Conservation (phyloP, 2,113 vertebrate genomes). For the Microcebus lehilahytsara region DNA sequence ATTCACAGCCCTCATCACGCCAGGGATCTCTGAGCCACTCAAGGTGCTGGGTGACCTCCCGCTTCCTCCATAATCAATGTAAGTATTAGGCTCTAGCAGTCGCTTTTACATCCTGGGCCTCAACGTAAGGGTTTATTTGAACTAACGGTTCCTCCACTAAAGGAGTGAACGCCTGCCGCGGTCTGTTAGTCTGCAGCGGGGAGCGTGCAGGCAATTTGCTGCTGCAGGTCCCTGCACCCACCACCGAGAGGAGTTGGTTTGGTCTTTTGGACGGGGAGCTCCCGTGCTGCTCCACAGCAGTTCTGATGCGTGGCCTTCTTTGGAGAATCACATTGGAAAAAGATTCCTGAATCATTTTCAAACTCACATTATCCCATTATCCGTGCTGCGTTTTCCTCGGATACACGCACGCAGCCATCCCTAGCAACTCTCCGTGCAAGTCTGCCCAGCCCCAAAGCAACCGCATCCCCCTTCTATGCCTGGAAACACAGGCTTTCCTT, state of each 20-base stretch:
- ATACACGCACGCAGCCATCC: rapidly evolving
- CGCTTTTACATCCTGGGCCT: neutral
- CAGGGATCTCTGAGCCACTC: neutral
- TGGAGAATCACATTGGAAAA: neutral
- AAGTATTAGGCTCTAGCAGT: neutral
- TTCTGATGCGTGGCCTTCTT: neutral
- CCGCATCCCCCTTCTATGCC: rapidly evolving
- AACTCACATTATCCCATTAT: rapidly evolving
- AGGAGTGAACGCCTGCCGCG: neutral
- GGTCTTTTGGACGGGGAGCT: rapidly evolving
- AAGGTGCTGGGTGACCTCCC: rapidly evolving
- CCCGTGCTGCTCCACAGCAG: rapidly evolving
- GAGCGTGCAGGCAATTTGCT: rapidly evolving
- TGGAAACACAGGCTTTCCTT: neutral
- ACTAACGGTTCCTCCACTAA: rapidly evolving
- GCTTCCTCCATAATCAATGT: neutral
- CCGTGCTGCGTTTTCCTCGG: neutral
- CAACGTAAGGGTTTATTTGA: neutral
- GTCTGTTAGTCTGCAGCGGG: neutral
- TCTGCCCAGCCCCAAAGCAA: neutral
- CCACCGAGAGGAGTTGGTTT: rapidly evolving
- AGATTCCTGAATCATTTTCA: neutral
- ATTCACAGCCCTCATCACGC: too few relatives aligned
- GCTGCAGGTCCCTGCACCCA: neutral
- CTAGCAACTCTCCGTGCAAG: rapidly evolving